Evolutionary conservation across 2,888 invertebrate species (phyloP).

Genomic region (Agonopterix subpropinquella): DNA sequence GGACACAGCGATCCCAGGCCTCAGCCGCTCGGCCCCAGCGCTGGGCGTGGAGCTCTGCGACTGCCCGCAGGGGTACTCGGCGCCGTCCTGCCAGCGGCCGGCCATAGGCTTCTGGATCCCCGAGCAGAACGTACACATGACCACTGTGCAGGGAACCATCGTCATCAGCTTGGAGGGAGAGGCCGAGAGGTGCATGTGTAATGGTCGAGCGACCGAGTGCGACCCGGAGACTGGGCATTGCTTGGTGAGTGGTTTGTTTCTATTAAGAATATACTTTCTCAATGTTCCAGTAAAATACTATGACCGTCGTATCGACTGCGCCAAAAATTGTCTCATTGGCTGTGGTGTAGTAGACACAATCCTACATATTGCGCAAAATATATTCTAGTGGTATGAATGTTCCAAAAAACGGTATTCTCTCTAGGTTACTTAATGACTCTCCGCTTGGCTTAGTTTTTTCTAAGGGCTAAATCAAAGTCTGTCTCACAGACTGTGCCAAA

Average conservation of each 20-base stretch:
- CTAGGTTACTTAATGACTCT: too few relatives aligned
- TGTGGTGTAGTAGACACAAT: too few relatives aligned
- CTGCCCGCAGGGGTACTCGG: constrained; percentile 88
- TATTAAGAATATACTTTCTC: too few relatives aligned
- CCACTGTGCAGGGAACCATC: constrained; percentile 78
- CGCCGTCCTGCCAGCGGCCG: constrained; percentile 93
- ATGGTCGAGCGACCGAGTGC: constrained; percentile 85
- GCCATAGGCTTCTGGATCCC: constrained; percentile 88
- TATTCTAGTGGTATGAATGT: too few relatives aligned
- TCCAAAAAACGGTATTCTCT: too few relatives aligned
- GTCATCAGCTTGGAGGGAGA: constrained; percentile 88
- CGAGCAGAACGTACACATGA: constrained; percentile 50
- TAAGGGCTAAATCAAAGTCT: too few relatives aligned
- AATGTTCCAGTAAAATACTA: too few relatives aligned
- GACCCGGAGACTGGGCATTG: constrained; percentile 91
- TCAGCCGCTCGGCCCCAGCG: constrained; percentile 81
- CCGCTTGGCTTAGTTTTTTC: too few relatives aligned
- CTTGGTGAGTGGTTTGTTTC: constrained; percentile 76
- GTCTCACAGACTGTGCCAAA: too few relatives aligned
- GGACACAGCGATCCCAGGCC: constrained; percentile 85
- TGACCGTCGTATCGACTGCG: too few relatives aligned
- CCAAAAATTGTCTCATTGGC: too few relatives aligned
- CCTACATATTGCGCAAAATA: too few relatives aligned
- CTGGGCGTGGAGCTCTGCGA: constrained; percentile 90
- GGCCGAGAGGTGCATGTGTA: constrained; percentile 88